Base-by-base conservation (phyloP, 2,888 invertebrate species). In the Blastobasis adustella region DNA sequence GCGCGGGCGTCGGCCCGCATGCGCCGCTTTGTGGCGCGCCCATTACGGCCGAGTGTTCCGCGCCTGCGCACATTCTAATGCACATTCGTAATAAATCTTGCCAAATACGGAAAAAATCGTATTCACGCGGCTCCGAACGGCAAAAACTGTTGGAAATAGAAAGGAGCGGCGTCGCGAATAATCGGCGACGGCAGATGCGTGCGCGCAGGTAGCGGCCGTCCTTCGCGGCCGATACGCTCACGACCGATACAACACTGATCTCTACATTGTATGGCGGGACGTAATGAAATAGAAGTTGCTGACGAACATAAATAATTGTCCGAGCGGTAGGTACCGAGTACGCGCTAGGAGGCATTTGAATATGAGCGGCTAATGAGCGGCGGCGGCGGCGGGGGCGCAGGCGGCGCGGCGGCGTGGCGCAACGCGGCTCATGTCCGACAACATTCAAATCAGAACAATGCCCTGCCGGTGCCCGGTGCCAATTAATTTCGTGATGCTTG, bases 131-230 rank as follows among this genome's bases (percentile, higher is more conserved):
- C 58, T 56, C 60, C 57, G 56, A 50, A 46, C 58, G 55, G 66
- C 68, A 72, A 73, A 71, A 71, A 67, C 69, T 72, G 69, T 71
- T 77, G 59, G 73, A 67, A 68, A 66, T 67, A 62, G 67, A 65
- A 65, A 71, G 37, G 38, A 37, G 37, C 9, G 56, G 59, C 61
- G 56, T 53, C 62, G 48, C 58, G 54, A 50, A 47, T 52, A 49
- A 59, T 66, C 68, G 67, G 69, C 57, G 55, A 54, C 56, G 58
- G 63, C 76, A 74, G 78, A 73, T 78, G 79, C 71, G 69, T 59
- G 60, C 55, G 69, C 71, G 73, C 80, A 77, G 78, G 79, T 79
- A 79, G 70, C 62, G 60, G 23, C 23, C 23, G 23, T 23, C 58
- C 42, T 37, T 46, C 10, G 49, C 10, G 40, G 47, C 39, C 38